A percentile compares a stretch with the other conserved stretches of the same genome.
Conservation (phyloP, 2,113 vertebrate genomes). For the Xenopus borealis region DNA sequence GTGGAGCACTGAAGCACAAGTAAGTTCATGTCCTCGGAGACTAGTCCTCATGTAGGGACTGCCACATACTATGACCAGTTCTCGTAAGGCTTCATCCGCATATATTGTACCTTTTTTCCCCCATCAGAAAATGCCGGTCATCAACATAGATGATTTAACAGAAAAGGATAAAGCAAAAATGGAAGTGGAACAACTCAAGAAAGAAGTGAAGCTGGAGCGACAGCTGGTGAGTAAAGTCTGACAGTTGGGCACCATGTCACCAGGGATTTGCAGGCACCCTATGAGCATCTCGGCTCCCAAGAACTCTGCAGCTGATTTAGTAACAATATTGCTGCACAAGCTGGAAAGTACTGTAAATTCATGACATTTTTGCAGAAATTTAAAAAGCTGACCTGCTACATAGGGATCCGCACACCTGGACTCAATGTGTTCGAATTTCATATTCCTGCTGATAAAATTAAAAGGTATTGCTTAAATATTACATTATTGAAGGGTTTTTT, state of each 20-base stretch:
- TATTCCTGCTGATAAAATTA: too few species aligned
- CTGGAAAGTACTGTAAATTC: neutral
- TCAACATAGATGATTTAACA: conserved; percentile 85
- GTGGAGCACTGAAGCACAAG: conserved; percentile 29
- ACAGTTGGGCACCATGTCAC: neutral
- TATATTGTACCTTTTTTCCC: conserved; percentile 46
- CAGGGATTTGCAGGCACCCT: neutral
- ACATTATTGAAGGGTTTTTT: too few species aligned
- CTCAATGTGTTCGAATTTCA: too few species aligned
- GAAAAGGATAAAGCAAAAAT: conserved; percentile 90
- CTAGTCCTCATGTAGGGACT: conserved; percentile 34
- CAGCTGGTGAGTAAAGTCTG: conserved; percentile 72
- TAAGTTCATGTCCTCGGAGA: conserved; percentile 40
- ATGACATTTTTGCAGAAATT: too few species aligned
- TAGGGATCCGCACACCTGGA: too few species aligned
- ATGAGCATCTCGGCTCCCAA: neutral
- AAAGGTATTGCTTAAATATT: too few species aligned
- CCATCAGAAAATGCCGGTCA: conserved; percentile 77
- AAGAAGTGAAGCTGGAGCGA: conserved; percentile 84
- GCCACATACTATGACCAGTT: conserved; percentile 32
- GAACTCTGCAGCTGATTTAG: neutral
- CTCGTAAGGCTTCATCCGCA: conserved; percentile 35
- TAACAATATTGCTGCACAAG: neutral
- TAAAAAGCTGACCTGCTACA: too few species aligned
- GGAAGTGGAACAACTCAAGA: conserved; percentile 87